phyloP scores from a whole-genome alignment of 2,113 vertebrate species.

The Thamnophis sirtalis region DNA sequence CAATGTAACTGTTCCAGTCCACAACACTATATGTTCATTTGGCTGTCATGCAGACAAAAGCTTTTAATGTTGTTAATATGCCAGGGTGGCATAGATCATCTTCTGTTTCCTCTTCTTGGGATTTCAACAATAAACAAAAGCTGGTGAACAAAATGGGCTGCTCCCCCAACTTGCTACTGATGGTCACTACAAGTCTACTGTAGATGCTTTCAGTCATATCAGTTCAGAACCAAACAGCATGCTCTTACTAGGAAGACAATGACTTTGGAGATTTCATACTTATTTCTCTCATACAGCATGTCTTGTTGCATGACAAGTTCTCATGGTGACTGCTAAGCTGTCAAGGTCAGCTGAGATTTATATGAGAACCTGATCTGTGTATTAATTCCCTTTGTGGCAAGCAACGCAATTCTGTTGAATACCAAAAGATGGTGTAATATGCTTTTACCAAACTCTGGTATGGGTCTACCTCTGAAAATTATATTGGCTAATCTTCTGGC shows the following conservation, averaged over 20 bases:
- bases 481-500: not conserved
- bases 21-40: slow-evolving; percentile 87
- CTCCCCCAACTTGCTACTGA: not conserved
- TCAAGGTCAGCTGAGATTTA: not conserved
- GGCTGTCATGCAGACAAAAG: slow-evolving; percentile 81
- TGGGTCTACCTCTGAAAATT: too few species aligned
- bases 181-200: not conserved
- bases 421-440: not conserved
- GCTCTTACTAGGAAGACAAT: not conserved
- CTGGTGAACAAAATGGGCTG: slow-evolving; percentile 51
- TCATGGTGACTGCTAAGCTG: not conserved
- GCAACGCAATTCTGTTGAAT: not conserved
- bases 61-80: slow-evolving; percentile 84
- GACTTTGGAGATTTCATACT: not conserved
- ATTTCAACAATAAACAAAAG: slow-evolving; percentile 42
- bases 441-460: not conserved
- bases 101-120: slow-evolving; percentile 67
- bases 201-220: not conserved
- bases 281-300: not conserved
- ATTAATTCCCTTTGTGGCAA: not conserved
- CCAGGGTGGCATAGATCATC: slow-evolving; percentile 63
- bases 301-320: not conserved
- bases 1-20: slow-evolving; percentile 92
- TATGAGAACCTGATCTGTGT: not conserved
- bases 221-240: not conserved